Evolutionary conservation across 2,113 vertebrate genomes (phyloP).

Genomic region (Solea solea): DNA sequence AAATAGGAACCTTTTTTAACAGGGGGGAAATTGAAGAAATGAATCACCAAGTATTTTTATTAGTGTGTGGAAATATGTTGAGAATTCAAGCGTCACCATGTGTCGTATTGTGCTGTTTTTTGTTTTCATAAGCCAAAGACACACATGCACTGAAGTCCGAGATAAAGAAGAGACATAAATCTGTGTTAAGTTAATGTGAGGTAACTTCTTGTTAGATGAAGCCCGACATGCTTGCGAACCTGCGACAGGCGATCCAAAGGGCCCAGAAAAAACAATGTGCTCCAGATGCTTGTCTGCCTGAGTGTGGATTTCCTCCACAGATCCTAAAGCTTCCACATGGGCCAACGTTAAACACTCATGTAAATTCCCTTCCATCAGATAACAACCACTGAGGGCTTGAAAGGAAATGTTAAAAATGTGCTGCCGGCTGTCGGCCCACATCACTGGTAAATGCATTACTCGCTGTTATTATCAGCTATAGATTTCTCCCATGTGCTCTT

Average conservation of each 20-base stretch:
- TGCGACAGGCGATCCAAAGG: slow-evolving; percentile 42
- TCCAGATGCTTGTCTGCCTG: slow-evolving; percentile 60
- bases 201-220: slow-evolving; percentile 30
- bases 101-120: not conserved
- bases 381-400: slow-evolving; percentile 60
- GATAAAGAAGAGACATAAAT: slow-evolving; percentile 8
- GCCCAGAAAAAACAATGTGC: slow-evolving; percentile 25
- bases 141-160: not conserved
- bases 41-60: slow-evolving; percentile 10
- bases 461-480: slow-evolving; percentile 52
- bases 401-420: slow-evolving; percentile 75
- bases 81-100: not conserved
- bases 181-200: not conserved
- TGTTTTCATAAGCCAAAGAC: slow-evolving; percentile 8
- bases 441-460: slow-evolving; percentile 62
- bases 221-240: slow-evolving; percentile 44
- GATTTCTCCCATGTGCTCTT: slow-evolving; percentile 45
- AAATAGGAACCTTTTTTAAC: not conserved
- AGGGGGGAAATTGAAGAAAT: slow-evolving; percentile 7
- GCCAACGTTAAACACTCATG: slow-evolving; percentile 50
- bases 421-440: slow-evolving; percentile 42
- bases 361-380: slow-evolving; percentile 67
- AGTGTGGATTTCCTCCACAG: slow-evolving; percentile 69
- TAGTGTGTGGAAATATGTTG: not conserved
- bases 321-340: slow-evolving; percentile 64